Evolutionary conservation across 2,888 invertebrate species (phyloP), one percentile per base, ranked within the genome.

Genomic region (Opisthograptis luteolata): DNA sequence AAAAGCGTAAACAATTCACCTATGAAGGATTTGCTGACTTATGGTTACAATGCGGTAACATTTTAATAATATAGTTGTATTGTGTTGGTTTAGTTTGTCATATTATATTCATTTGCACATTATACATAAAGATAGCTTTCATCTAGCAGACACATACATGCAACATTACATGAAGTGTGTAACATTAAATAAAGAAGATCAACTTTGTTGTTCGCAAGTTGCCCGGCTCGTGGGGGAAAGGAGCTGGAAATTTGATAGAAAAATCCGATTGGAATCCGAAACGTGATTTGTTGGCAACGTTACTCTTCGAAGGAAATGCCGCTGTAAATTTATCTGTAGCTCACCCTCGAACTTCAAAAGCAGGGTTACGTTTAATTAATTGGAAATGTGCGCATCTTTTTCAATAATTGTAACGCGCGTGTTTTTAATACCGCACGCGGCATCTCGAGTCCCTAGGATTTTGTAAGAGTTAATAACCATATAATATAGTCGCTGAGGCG

Each of bases 201-300:
- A 55, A 49, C 50, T 41, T 55, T 42, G 56, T 54, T 56, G 50
- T 46, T 58, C 58, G 58, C 64, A 61, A 64, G 57, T 60, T 52
- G 57, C 55, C 41, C 61, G 59, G 51, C 58, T 63, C 55, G 57
- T 46, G 40, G 35, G 25, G 28, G 31, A 25, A 50, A 54, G 49
- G 55, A 60, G 61, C 64, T 57, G 68, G 67, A 67, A 71, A 78
- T 76, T 78, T 73, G 65, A 79, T 75, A 69, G 71, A 77, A 73
- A 73, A 76, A 73, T 70, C 66, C 68, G 66, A 76, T 72, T 72
- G 73, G 72, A 75, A 77, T 77, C 68, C 70, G 70, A 68, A 75
- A 63, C 64, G 69, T 71, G 73, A 73, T 76, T 78, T 70, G 70
- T 70, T 68, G 66, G 61, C 48, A 46, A 46, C 44, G 40, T 47